Evolutionary conservation across 2,113 vertebrate species (phyloP).

Genomic region (Pseudonaja textilis): DNA sequence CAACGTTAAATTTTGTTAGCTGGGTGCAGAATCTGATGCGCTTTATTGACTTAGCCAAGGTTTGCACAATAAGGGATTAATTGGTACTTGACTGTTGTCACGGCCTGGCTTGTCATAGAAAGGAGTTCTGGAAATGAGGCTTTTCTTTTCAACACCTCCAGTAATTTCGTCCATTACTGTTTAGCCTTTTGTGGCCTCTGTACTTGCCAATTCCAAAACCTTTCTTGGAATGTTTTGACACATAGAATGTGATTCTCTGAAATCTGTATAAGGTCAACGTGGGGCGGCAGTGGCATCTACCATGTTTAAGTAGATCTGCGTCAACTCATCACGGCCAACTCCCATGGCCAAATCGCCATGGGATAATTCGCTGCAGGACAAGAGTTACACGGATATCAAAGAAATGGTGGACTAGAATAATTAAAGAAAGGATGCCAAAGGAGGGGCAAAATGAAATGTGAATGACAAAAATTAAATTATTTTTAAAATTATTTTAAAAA

Average conservation of each 20-base stretch:
- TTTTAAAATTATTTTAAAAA: background rate
- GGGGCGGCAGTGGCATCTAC: background rate
- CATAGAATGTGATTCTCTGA: slow-evolving; percentile 21
- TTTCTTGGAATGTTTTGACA: slow-evolving; percentile 53
- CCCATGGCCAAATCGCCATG: background rate
- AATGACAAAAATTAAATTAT: background rate
- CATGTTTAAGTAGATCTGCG: background rate
- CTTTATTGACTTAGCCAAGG: slow-evolving; percentile 16
- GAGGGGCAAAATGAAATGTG: background rate
- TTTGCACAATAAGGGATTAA: slow-evolving; percentile 19
- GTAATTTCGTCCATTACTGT: background rate
- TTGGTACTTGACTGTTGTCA: background rate
- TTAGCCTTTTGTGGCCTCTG: slow-evolving; percentile 28
- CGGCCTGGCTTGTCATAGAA: background rate
- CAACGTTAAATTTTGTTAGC: background rate
- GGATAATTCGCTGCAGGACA: background rate
- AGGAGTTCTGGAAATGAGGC: background rate
- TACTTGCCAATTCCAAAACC: slow-evolving; percentile 51
- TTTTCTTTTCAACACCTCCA: background rate
- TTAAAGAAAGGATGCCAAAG: background rate
- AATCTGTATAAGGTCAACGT: slow-evolving; percentile 9
- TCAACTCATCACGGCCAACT: background rate
- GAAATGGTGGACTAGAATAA: background rate
- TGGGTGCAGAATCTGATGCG: background rate
- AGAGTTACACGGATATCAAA: background rate